phyloP scores from a whole-genome alignment of 1,140 invertebrate species.

The Periplaneta americana region DNA sequence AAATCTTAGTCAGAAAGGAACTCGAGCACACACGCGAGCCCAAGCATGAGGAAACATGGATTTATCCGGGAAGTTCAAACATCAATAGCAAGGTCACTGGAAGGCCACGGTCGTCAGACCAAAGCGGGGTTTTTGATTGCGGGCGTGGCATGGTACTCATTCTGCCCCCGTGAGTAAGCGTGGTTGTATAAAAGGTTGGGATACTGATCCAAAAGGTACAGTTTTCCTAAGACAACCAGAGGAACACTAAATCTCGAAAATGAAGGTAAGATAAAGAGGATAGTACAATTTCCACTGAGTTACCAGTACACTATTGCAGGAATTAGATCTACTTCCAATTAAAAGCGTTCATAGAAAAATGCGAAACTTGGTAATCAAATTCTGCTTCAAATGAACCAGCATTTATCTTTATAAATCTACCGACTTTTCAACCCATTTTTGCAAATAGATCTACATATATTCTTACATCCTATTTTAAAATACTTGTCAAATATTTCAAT shows the following conservation, averaged over 20 bases:
- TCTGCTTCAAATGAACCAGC: too few relatives aligned
- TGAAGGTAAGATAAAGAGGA: not conserved
- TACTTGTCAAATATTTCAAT: too few relatives aligned
- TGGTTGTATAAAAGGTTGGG: not conserved
- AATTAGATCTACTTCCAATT: too few relatives aligned
- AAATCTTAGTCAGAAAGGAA: too few relatives aligned
- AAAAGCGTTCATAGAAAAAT: too few relatives aligned
- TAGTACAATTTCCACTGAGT: too few relatives aligned
- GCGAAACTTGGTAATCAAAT: too few relatives aligned
- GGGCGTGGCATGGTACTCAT: not conserved
- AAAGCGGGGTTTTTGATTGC: not conserved
- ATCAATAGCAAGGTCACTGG: not conserved
- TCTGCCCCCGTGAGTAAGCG: not conserved
- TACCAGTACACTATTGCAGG: too few relatives aligned
- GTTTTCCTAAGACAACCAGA: not conserved
- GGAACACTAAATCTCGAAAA: not conserved
- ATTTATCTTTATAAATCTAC: too few relatives aligned
- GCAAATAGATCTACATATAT: too few relatives aligned
- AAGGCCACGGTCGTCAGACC: not conserved
- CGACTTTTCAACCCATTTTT: too few relatives aligned
- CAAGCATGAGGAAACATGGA: not conserved
- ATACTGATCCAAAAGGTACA: not conserved
- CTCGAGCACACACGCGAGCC: not conserved
- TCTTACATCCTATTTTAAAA: too few relatives aligned
- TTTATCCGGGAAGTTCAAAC: not conserved